Evolutionary conservation across 2,113 vertebrate species (phyloP), one percentile per base, ranked within the genome.

Genomic region (Macrotis lagotis): DNA sequence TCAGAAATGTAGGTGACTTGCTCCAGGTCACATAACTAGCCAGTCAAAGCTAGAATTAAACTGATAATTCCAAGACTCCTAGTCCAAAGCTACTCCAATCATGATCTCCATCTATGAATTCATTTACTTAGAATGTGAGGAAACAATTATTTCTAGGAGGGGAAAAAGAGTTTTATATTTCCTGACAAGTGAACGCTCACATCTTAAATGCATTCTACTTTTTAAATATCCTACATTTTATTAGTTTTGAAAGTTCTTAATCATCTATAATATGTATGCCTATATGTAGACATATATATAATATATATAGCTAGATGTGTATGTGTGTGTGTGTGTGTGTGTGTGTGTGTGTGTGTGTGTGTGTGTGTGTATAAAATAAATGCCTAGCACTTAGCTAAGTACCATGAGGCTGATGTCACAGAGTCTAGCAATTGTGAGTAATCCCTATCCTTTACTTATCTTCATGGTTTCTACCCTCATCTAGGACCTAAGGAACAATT

Each of bases 321-420:
- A 53, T 52, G 91, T 89, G n/a, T 93, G 52, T n/a, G 31, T 88
- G 94, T 50, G 25, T 8, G 90, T 47, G 59, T 48, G 59, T 47
- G 51, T 31, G 49, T 31, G 47, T 90, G 51, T 95, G 92, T 91
- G 24, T 89, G 55, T 89, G 94, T 93, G 52, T 88, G 44, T 50
- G 48, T 52, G 51, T 52, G 16, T 52, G 2, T 52, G 22, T 52
- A 52, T 52, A 52, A 22, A 74, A 74, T 74, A n/a, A 16, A 74
- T 74, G 14, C 37, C 28, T 66, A 59, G 11, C 12, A 37, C 55
- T 66, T 66, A 37, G 28, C 31, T 31, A 66, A 31, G 3, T 66
- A 31, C 10, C 11, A 12, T 37, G 11, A 37, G 55, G 28, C 26
- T 66, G 55, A 37, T 2, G 55, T 37, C 28, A 31, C 11, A 66